phyloP scores from a whole-genome alignment of 2,888 invertebrate genomes.

The Camptogramma bilineatum region DNA sequence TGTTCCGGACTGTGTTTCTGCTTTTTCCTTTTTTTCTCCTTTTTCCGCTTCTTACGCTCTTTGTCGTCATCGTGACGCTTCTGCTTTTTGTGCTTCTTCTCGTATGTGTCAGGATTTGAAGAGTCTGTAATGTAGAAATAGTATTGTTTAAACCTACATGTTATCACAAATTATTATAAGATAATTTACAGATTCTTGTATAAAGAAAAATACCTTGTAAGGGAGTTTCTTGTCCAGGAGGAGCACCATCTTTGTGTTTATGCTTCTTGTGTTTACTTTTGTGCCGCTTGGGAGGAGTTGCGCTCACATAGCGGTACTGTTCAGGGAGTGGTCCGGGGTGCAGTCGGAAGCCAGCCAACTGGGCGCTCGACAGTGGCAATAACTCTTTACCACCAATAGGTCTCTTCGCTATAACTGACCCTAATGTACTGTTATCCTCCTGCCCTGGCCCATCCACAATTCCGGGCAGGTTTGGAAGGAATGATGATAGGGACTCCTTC shows the following conservation, averaged over 20 bases:
- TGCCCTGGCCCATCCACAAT: conserved; percentile 97
- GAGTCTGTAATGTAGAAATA: conserved; percentile 74
- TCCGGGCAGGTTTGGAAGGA: conserved; percentile 97
- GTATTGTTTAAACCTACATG: not conserved
- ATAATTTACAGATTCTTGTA: not conserved
- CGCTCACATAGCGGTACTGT: conserved; percentile 96
- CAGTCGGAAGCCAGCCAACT: conserved; percentile 96
- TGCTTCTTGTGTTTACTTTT: conserved; percentile 98
- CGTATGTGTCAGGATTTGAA: conserved; percentile 92
- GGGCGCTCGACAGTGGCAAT: conserved; percentile 93
- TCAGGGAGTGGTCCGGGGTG: conserved; percentile 99
- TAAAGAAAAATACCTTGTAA: conserved; percentile 82
- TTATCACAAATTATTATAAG: not conserved
- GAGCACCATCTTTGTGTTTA: conserved; percentile 95
- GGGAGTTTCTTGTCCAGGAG: conserved; percentile 90
- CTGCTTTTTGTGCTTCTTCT: conserved; percentile 98
- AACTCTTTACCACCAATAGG: conserved; percentile 95
- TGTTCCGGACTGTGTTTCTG: conserved; percentile 97
- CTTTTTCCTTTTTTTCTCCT: conserved; percentile 97
- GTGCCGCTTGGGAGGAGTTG: conserved; percentile 96
- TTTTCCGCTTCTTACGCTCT: conserved; percentile 96
- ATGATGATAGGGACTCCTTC: conserved; percentile 97
- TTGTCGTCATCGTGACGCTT: conserved; percentile 97
- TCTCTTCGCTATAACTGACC: conserved; percentile 97
- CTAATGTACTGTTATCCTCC: conserved; percentile 93